phyloP scores from a whole-genome alignment of 2,113 vertebrate species.

The Elephas maximus region DNA sequence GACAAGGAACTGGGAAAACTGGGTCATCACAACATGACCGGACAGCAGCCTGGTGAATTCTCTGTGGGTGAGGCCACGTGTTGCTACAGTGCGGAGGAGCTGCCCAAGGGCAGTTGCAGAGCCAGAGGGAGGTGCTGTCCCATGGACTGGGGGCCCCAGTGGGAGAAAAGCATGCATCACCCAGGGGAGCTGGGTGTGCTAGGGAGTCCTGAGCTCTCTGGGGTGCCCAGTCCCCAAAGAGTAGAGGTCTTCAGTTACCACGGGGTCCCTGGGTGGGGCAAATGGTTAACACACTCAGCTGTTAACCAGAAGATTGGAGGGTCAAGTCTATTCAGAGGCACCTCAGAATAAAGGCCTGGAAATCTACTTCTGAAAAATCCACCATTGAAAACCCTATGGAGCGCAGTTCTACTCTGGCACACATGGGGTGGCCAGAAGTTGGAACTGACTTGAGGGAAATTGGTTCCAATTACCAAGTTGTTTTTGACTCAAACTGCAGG shows the following conservation, averaged over 20 bases:
- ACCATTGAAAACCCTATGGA: neutral
- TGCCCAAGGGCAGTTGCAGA: conserved; percentile 71
- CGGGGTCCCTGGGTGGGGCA: neutral
- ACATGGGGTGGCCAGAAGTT: no score
- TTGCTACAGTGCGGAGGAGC: conserved; percentile 73
- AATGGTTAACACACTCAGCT: neutral
- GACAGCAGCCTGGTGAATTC: conserved; percentile 86
- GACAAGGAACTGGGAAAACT: conserved; percentile 86
- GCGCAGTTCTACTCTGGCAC: no score
- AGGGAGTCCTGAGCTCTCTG: neutral
- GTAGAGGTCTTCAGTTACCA: neutral
- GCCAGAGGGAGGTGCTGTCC: neutral
- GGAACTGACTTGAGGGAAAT: no score
- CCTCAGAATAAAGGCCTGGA: neutral
- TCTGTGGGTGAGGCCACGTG: conserved; percentile 86
- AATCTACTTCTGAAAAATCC: neutral
- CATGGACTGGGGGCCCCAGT: neutral
- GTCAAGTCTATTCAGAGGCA: neutral
- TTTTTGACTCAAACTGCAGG: neutral
- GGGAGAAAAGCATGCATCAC: neutral
- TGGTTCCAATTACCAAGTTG: no score
- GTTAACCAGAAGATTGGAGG: neutral
- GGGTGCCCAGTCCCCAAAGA: neutral
- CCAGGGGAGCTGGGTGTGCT: fast-evolving
- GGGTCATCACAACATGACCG: conserved; percentile 88